phyloP scores from a whole-genome alignment of 64 coral and sea anemone genomes.

The Cladopsammia gracilis region DNA sequence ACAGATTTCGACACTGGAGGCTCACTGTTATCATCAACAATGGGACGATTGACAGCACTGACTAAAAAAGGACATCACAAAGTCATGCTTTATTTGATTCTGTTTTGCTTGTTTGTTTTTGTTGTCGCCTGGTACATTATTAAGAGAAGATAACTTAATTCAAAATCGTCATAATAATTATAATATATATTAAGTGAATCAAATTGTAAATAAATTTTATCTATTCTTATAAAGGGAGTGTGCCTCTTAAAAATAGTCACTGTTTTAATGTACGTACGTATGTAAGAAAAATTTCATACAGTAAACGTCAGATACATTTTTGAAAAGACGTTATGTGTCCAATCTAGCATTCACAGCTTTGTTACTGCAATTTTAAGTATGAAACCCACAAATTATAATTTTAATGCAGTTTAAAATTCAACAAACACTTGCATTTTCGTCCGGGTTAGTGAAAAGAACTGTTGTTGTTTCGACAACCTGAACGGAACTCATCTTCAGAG shows the following conservation, averaged over 20 bases:
- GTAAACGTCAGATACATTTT: too few species aligned
- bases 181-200: neutral
- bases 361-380: too few species aligned
- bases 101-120: constrained; percentile 96
- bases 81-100: constrained; percentile 92
- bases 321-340: too few species aligned
- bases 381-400: too few species aligned
- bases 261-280: too few species aligned
- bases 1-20: constrained; percentile 96
- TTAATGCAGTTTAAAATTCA: too few species aligned
- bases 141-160: constrained; percentile 74
- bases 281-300: too few species aligned
- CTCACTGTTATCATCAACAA: constrained; percentile 87
- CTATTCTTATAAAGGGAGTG: neutral
- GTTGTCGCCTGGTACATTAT: constrained; percentile 93
- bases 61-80: constrained; percentile 98
- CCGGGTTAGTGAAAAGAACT: too few species aligned
- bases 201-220: constrained; percentile 34
- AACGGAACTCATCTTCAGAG: too few species aligned
- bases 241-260: neutral
- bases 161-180: neutral
- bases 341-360: too few species aligned
- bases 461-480: too few species aligned
- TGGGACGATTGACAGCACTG: constrained; percentile 86
- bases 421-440: too few species aligned